phyloP scores from a whole-genome alignment of 1,140 invertebrate genomes.

The Bombus consobrinus region DNA sequence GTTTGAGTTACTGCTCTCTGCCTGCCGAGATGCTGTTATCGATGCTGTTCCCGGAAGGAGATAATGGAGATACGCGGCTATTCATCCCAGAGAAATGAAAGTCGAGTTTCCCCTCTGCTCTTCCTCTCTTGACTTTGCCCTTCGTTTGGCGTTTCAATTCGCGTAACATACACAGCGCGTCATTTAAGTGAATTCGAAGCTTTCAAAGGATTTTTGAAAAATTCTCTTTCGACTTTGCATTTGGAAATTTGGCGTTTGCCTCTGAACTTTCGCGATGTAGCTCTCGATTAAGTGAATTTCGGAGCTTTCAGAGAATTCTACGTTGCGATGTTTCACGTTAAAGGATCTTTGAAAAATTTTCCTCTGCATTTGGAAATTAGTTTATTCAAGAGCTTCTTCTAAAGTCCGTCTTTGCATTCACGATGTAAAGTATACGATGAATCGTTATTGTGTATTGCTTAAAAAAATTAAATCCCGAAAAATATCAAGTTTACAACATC shows the following conservation, averaged over 20 bases:
- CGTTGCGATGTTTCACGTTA: no score
- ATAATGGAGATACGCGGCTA: background rate
- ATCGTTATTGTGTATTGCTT: no score
- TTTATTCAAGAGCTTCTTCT: no score
- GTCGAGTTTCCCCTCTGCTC: background rate
- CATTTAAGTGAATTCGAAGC: background rate
- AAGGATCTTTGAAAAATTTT: no score
- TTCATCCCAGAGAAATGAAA: background rate
- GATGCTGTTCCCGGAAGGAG: conserved; percentile 1
- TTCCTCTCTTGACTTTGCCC: background rate
- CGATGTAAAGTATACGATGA: no score
- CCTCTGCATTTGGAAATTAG: no score
- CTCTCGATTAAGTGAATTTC: background rate
- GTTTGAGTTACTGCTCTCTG: conserved; percentile 20
- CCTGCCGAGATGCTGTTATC: conserved; percentile 11
- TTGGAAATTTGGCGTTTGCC: no score
- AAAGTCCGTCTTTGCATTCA: background rate
- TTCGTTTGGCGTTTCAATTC: background rate
- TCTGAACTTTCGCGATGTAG: background rate
- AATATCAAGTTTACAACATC: background rate
- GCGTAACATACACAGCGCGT: background rate
- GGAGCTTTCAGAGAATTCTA: background rate
- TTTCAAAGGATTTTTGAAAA: no score
- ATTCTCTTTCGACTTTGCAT: no score
- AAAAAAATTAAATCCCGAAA: background rate